These are phyloP conservation scores for Arvicanthis niloticus DNA, from an alignment of 2,113 vertebrate species.

Conservation along the genomic window DNA sequence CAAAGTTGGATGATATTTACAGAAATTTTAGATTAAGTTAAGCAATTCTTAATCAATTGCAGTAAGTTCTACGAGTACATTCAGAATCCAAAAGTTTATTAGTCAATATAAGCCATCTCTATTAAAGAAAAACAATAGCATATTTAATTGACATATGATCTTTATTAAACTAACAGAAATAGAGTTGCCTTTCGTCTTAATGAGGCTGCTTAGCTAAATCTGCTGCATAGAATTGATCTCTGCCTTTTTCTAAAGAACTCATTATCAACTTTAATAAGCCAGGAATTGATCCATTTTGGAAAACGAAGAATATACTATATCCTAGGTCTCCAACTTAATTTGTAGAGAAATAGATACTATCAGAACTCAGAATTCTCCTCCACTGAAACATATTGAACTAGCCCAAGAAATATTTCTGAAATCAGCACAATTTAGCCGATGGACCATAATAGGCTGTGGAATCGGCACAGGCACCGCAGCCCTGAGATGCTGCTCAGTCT, in stretches of 20 bases:
- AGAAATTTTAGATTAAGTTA: slow-evolving; percentile 65
- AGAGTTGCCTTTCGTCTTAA: slow-evolving; percentile 64
- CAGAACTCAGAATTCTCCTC: slow-evolving; percentile 69
- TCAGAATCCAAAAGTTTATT: slow-evolving; percentile 64
- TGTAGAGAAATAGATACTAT: slow-evolving; percentile 64
- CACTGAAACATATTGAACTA: slow-evolving; percentile 55
- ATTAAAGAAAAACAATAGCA: slow-evolving; percentile 72
- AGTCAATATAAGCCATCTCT: slow-evolving; percentile 66
- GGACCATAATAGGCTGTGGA: slow-evolving; percentile 41
- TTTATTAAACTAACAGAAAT: slow-evolving; percentile 76
- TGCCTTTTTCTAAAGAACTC: slow-evolving; percentile 69
- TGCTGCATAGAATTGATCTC: slow-evolving; percentile 75
- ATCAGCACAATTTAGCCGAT: slow-evolving; percentile 29
- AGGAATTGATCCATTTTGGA: slow-evolving; percentile 72
- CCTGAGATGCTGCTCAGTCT: slow-evolving; percentile 36
- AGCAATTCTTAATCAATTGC: slow-evolving; percentile 67
- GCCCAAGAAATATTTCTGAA: slow-evolving; percentile 64
- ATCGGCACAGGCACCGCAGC: slow-evolving; percentile 57
- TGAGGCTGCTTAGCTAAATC: slow-evolving; percentile 69
- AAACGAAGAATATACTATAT: slow-evolving; percentile 74
- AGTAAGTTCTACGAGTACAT: slow-evolving; percentile 62
- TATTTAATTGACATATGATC: slow-evolving; percentile 63
- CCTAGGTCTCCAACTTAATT: slow-evolving; percentile 69
- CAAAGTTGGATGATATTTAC: slow-evolving; percentile 33
- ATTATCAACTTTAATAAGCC: slow-evolving; percentile 78